phyloP scores from a whole-genome alignment of 1,140 invertebrate genomes.

The Phenacoccus solenopsis region DNA sequence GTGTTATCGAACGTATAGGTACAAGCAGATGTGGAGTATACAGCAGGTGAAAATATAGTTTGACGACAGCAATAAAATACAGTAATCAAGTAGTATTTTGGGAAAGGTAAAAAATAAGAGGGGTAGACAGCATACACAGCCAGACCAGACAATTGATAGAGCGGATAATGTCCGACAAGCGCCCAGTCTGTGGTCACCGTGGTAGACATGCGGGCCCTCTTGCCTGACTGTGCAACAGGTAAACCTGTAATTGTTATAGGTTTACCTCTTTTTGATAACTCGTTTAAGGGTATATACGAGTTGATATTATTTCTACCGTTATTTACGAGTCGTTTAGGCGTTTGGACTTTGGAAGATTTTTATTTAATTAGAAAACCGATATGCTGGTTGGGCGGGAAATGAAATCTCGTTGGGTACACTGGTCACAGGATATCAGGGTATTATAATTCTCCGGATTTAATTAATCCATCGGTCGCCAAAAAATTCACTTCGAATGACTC shows the following conservation, averaged over 20 bases:
- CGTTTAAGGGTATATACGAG: background rate
- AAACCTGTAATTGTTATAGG: background rate
- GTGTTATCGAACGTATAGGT: background rate
- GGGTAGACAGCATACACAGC: background rate
- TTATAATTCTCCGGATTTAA: no score
- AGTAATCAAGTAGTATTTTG: background rate
- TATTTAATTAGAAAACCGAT: no score
- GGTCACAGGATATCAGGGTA: no score
- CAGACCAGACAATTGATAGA: background rate
- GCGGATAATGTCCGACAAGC: background rate
- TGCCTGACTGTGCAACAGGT: background rate
- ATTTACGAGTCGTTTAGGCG: no score
- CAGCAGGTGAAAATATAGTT: slow-evolving; percentile 1
- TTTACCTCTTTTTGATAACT: background rate
- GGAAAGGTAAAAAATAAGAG: background rate
- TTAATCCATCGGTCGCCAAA: no score
- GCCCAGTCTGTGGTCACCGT: background rate
- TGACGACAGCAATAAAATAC: slow-evolving; percentile 1
- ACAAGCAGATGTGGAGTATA: background rate
- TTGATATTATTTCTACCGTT: background rate
- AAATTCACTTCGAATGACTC: no score
- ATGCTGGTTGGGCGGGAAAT: no score
- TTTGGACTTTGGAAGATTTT: no score
- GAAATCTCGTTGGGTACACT: no score
- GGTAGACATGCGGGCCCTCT: background rate